These are phyloP conservation scores for Apantesis nais DNA, from an alignment of 2,888 invertebrate species.

Conservation along the genomic window DNA sequence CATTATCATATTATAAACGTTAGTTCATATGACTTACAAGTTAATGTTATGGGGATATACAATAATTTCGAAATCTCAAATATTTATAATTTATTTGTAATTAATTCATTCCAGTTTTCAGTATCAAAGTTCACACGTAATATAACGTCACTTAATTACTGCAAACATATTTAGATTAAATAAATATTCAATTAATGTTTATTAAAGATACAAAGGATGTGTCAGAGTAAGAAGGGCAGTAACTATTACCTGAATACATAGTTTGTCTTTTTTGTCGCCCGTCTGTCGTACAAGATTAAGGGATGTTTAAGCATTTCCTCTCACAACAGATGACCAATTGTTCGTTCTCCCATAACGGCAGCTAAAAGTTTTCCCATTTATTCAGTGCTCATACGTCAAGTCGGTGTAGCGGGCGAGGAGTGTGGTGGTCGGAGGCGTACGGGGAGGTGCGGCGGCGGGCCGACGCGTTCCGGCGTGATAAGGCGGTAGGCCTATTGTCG, in stretches of 20 bases:
- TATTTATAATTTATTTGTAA: too few relatives aligned
- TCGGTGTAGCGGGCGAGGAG: slow-evolving; percentile 44
- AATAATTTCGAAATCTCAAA: neutral
- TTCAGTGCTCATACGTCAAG: slow-evolving; percentile 83
- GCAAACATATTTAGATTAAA: neutral
- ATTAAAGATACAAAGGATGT: slow-evolving; percentile 8
- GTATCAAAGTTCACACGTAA: neutral
- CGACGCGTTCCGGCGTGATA: slow-evolving; percentile 84
- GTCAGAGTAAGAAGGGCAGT: slow-evolving; percentile 47
- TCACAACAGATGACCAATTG: slow-evolving; percentile 83
- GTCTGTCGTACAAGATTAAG: slow-evolving; percentile 69
- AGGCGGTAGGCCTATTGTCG: slow-evolving; percentile 80
- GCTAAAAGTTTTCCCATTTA: slow-evolving; percentile 85
- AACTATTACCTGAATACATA: slow-evolving; percentile 57
- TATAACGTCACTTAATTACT: neutral
- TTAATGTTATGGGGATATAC: neutral
- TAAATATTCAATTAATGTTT: neutral
- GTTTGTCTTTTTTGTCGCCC: slow-evolving; percentile 54
- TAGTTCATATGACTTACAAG: neutral
- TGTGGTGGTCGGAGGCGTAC: slow-evolving; percentile 28
- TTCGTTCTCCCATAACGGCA: slow-evolving; percentile 78
- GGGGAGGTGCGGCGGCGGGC: slow-evolving; percentile 49
- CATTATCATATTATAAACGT: too few relatives aligned
- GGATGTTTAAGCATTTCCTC: slow-evolving; percentile 71
- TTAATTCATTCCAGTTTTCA: too few relatives aligned